These are phyloP conservation scores for Sebastes hubbsi DNA, from an alignment of 2,797 vertebrate genomes.

Conservation along the genomic window DNA sequence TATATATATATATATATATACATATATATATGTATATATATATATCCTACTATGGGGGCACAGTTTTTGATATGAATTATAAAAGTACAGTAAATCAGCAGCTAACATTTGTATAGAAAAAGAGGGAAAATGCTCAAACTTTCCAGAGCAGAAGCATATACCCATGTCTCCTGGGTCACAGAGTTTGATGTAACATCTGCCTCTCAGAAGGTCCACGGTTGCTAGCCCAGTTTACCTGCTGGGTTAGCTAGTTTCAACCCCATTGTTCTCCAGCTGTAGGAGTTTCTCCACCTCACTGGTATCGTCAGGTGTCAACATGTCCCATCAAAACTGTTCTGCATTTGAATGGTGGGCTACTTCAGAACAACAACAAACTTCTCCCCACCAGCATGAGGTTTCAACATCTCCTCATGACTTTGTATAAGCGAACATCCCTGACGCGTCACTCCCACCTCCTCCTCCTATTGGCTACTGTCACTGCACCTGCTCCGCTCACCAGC, in stretches of 20 bases:
- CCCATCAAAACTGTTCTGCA: not conserved
- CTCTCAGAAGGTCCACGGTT: not conserved
- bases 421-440: not conserved
- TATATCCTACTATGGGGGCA: not conserved
- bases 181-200: not conserved
- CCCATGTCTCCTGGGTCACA: not conserved
- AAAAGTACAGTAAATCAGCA: not conserved
- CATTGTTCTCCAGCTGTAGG: not conserved
- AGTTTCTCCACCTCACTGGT: not conserved
- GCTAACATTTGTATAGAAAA: not conserved
- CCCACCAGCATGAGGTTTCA: not conserved
- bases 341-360: not conserved
- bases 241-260: not conserved
- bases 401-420: not conserved
- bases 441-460: not conserved
- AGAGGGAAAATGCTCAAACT: not conserved
- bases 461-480: conserved; percentile 66
- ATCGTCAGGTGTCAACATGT: not conserved
- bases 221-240: too few relatives aligned
- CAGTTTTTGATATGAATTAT: not conserved
- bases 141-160: not conserved
- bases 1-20: too few relatives aligned
- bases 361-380: not conserved
- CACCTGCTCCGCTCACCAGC: conserved; percentile 72
- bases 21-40: too few relatives aligned